Percentiles rank a stretch among this genome's conserved stretches.
Evolutionary conservation across 2,113 vertebrate genomes (phyloP).

Genomic region (Callipepla californica): DNA sequence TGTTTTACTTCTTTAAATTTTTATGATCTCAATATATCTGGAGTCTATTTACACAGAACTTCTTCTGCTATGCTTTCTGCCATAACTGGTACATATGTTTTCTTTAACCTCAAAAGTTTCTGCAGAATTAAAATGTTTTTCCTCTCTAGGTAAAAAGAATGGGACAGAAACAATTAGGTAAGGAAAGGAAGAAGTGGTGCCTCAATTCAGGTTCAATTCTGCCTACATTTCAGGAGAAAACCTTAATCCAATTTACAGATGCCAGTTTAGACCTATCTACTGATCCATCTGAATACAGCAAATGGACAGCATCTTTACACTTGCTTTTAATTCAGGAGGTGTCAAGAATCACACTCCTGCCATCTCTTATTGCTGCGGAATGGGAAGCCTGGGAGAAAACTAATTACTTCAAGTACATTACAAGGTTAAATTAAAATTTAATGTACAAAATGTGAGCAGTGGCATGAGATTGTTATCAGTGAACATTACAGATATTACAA

Average conservation of each 20-base stretch:
- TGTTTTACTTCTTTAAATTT: background rate
- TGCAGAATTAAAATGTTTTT: background rate
- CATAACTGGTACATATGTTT: background rate
- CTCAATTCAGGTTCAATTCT: background rate
- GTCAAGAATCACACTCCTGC: slow-evolving; percentile 45
- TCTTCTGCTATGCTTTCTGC: background rate
- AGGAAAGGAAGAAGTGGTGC: background rate
- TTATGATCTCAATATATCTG: background rate
- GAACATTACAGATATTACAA: background rate
- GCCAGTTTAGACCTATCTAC: background rate
- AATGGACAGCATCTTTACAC: background rate
- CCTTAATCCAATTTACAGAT: background rate
- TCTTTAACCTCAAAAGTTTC: background rate
- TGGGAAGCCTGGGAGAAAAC: background rate
- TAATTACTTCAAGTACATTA: slow-evolving; percentile 17
- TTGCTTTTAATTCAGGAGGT: slow-evolving; percentile 2
- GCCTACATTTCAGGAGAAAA: background rate
- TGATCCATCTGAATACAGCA: background rate
- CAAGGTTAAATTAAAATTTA: slow-evolving; percentile 64
- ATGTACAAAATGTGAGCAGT: slow-evolving; percentile 34
- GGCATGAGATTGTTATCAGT: background rate
- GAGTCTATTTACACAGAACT: background rate
- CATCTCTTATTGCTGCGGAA: slow-evolving; percentile 10
- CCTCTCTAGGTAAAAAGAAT: background rate
- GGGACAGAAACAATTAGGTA: background rate